Evolutionary conservation across 2,113 vertebrate species (phyloP).

Genomic region (Corvus hawaiiensis): DNA sequence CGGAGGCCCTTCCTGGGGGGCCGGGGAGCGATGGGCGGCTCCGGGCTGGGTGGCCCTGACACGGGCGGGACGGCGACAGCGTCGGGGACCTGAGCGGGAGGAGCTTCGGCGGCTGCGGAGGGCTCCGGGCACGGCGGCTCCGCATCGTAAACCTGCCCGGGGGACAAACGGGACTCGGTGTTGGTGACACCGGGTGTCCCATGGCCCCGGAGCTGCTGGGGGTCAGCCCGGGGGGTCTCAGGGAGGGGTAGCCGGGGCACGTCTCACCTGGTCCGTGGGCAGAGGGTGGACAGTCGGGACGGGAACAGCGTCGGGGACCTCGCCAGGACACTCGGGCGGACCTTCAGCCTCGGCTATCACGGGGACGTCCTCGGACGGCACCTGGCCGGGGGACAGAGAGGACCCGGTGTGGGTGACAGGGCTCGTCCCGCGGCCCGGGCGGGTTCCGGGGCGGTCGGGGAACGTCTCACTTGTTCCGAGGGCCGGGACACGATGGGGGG

Average conservation of each 20-base stretch:
- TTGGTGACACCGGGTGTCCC: not conserved
- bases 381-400: not conserved
- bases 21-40: fast-evolving
- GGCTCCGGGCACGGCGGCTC: not conserved
- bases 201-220: not conserved
- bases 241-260: not conserved
- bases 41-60: fast-evolving
- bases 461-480: constrained; percentile 2
- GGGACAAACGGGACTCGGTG: not conserved
- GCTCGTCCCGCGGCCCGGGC: not conserved
- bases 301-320: too few relatives aligned
- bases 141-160: not conserved
- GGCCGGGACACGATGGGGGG: not conserved
- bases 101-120: not conserved
- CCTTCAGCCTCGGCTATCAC: too few relatives aligned
- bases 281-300: not conserved
- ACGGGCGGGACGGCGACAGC: fast-evolving
- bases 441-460: not conserved
- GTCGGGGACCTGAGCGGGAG: too few relatives aligned
- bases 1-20: fast-evolving
- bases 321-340: not conserved
- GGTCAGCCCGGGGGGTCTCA: not conserved
- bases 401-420: not conserved
- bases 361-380: not conserved
- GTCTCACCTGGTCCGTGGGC: constrained; percentile 27